Evolutionary conservation across 2,888 invertebrate species (phyloP).

Genomic region (Oegoconia quadripuncta): DNA sequence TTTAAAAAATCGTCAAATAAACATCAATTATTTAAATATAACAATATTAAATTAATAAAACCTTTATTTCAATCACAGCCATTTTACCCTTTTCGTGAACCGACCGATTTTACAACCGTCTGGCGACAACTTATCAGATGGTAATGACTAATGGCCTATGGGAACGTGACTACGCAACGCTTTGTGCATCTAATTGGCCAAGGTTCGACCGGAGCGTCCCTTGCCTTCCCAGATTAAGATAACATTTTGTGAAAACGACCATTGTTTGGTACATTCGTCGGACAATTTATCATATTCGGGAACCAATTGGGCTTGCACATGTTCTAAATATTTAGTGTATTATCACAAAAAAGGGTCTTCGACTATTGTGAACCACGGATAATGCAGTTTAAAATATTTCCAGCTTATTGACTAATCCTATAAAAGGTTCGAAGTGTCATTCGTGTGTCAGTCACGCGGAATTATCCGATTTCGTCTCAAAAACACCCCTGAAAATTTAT

Average conservation of each 20-base stretch:
- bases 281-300: constrained; percentile 29
- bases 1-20: too few relatives aligned
- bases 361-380: neutral
- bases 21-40: too few relatives aligned
- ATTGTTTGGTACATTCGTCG: constrained; percentile 24
- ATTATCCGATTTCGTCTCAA: neutral
- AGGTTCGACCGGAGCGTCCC: constrained; percentile 34
- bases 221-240: constrained; percentile 41
- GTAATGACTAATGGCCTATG: constrained; percentile 45
- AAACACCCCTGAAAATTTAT: too few relatives aligned
- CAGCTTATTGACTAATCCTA: constrained; percentile 7
- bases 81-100: neutral
- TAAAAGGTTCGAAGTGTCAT: constrained; percentile 2
- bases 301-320: neutral
- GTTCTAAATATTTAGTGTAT: neutral
- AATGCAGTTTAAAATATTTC: neutral
- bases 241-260: constrained; percentile 32
- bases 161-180: constrained; percentile 47
- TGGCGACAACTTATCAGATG: constrained; percentile 41
- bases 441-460: neutral
- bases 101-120: neutral
- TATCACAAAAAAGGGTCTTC: neutral
- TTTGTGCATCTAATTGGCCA: constrained; percentile 50
- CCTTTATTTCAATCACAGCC: neutral
- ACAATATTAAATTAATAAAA: neutral